Evolutionary conservation across 2,797 vertebrate genomes (phyloP).

Genomic region (Crenuchus spilurus): DNA sequence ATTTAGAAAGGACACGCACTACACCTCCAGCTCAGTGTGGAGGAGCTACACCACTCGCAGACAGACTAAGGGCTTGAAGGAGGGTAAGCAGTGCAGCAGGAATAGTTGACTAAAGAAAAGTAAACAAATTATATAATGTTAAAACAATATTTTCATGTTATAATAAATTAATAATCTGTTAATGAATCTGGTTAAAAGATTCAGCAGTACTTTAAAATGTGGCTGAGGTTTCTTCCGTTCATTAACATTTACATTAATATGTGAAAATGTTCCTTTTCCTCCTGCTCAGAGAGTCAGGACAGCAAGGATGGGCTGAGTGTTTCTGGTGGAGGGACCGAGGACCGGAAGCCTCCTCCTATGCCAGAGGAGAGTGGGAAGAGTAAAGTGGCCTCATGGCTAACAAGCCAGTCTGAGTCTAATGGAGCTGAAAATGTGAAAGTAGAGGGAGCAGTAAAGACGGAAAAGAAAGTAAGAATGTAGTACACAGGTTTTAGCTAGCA

Average conservation of each 20-base stretch:
- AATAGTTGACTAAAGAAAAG: no score
- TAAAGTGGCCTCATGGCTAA: constrained; percentile 95
- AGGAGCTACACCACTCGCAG: constrained; percentile 95
- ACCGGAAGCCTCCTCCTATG: constrained; percentile 85
- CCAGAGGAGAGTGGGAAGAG: constrained; percentile 91
- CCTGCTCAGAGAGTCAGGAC: constrained; percentile 77
- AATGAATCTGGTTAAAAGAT: no score
- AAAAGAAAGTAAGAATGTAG: constrained; percentile 59
- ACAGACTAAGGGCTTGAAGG: constrained; percentile 90
- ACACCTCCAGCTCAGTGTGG: constrained; percentile 88
- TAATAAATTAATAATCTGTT: no score
- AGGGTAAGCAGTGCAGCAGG: constrained; percentile 80
- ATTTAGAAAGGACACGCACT: constrained; percentile 91
- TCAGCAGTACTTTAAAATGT: no score
- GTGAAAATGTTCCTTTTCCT: background rate
- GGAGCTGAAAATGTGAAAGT: constrained; percentile 42
- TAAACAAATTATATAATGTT: no score
- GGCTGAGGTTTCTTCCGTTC: no score
- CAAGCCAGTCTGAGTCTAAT: constrained; percentile 72
- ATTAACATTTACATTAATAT: no score
- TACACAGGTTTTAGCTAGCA: background rate
- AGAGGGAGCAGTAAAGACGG: constrained; percentile 68
- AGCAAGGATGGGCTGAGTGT: constrained; percentile 77
- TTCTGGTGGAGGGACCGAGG: constrained; percentile 63
- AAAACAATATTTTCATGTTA: no score